Percentiles rank a stretch among this genome's conserved stretches.
Evolutionary conservation across 2,797 vertebrate genomes (phyloP).

Genomic region (Lepus oiostolus): DNA sequence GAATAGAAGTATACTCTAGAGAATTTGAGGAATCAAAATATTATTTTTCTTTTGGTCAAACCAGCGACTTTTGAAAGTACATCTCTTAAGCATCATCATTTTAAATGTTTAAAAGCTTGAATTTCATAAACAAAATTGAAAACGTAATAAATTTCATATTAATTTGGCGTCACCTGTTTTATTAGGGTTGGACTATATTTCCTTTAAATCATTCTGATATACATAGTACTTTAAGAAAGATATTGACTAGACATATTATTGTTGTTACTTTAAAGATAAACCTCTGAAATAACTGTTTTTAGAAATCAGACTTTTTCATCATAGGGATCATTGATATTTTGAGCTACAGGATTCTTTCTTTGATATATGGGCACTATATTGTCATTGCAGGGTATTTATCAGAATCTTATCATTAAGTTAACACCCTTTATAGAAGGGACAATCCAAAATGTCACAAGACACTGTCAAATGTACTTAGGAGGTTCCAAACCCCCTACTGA

Average conservation of each 20-base stretch:
- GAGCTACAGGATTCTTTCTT: neutral
- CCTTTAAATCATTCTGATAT: constrained; percentile 2
- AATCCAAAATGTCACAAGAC: neutral
- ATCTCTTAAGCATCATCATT: neutral
- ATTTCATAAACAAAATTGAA: neutral
- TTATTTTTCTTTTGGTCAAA: constrained; percentile 40
- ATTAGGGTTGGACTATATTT: neutral
- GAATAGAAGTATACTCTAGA: constrained; percentile 48
- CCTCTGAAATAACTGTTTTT: constrained; percentile 25
- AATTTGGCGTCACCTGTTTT: neutral
- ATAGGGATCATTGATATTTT: neutral
- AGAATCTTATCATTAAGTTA: neutral
- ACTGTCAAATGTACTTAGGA: neutral
- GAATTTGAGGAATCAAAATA: constrained; percentile 52
- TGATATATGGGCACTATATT: neutral
- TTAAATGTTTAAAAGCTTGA: neutral
- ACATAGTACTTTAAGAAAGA: neutral
- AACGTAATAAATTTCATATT: neutral
- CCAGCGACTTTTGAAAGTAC: constrained; percentile 2
- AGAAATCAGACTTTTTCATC: neutral
- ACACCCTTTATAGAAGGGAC: neutral
- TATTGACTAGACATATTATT: neutral
- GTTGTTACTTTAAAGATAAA: neutral
- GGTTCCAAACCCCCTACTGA: too few relatives aligned
- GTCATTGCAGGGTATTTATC: neutral